Base-by-base conservation (phyloP, 2,113 vertebrate species). In the Rutilus rutilus region DNA sequence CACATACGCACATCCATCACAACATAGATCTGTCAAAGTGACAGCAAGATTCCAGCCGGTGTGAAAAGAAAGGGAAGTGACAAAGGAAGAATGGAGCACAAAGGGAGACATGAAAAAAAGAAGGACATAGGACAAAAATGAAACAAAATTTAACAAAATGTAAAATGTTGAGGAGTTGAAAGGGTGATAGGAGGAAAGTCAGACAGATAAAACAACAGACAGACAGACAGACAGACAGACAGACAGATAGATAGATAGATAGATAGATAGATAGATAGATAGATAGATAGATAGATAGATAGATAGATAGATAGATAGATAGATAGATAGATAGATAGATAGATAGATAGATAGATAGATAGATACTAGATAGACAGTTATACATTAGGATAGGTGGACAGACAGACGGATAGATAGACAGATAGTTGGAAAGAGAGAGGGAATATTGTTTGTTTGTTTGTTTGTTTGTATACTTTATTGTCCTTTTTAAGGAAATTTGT, bases 1-100 rank as follows among this genome's bases (percentile, higher is more conserved):
- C 42, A 42, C 42, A 82, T 45, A 82, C 5, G 10, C 64, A 82
- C 69, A 82, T 73, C 82, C 50, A 83, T 73, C 64, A 82, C 10
- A 57, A 59, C 82, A 83, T 21, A 83, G 65, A 74, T 59, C 23
- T 57, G 30, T 73, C 25, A 73, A 73, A 39, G 30, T 57, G 81
- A 73, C 21, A 82, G 64, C 17, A 1, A 82, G 62, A 54, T 33
- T 54, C 10, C 47, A 36, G 65, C 30, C 17, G 8, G 42, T 67
- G 45, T 82, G 25, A 30, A 57, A n/a, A 59, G 47, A 73, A 52
- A 36, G 25, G 47, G n/a, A 52, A 76, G 5, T 47, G 71, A 79
- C 6, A 60, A 42, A 39, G 77, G 39, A 39, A 57, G 54, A 42
- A 15, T 2, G 9, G 12, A 15, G 33, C 45, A 76, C 25, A 76